Percentiles rank a stretch among this genome's conserved stretches.
These are phyloP conservation scores for Sus cebifrons DNA, from an alignment of 2,797 vertebrate species.

Conservation along the genomic window DNA sequence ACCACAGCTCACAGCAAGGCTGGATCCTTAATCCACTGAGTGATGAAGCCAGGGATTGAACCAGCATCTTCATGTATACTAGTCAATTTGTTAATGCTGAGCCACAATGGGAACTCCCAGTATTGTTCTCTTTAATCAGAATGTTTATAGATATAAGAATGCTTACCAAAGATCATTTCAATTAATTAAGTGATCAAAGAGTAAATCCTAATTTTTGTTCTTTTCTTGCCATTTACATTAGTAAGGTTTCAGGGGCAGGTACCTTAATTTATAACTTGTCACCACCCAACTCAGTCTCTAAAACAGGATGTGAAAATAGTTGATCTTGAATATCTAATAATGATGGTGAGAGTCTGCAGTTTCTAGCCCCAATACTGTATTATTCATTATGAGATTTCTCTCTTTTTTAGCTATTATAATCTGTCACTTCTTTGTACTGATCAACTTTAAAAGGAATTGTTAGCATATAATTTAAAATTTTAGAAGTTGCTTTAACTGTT, in stretches of 20 bases:
- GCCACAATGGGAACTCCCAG: too few relatives aligned
- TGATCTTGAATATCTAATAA: not conserved
- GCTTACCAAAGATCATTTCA: not conserved
- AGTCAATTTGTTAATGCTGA: too few relatives aligned
- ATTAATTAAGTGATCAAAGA: not conserved
- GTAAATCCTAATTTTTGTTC: not conserved
- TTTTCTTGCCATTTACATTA: constrained; percentile 6
- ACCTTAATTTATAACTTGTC: not conserved
- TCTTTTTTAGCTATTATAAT: not conserved
- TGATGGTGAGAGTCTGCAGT: not conserved
- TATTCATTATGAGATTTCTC: not conserved
- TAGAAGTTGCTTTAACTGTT: not conserved
- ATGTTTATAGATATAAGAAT: constrained; percentile 7
- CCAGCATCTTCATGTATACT: too few relatives aligned
- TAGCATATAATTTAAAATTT: not conserved
- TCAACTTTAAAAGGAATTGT: not conserved
- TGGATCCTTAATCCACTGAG: too few relatives aligned
- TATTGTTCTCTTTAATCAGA: not conserved
- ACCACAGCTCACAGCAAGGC: too few relatives aligned
- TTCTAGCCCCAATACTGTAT: not conserved
- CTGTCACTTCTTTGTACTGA: not conserved
- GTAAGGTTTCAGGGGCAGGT: not conserved
- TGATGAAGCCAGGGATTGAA: too few relatives aligned
- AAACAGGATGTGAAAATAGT: not conserved
- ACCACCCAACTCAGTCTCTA: not conserved